Conservation (phyloP, 2,888 invertebrate genomes). For the Lomographa bimaculata region DNA sequence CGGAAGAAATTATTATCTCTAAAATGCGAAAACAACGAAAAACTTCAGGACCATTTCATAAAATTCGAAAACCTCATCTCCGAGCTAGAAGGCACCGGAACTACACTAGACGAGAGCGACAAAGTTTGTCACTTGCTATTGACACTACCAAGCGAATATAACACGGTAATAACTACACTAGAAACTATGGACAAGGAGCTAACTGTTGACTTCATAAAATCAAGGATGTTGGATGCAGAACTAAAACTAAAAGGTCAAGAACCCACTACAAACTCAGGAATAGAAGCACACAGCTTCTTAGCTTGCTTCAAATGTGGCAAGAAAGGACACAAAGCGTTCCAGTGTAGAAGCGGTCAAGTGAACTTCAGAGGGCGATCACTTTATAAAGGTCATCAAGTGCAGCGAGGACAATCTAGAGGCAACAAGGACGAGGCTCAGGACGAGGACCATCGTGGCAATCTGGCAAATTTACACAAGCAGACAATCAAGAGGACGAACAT, state of each 20-base stretch:
- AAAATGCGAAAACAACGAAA: background rate
- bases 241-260: background rate
- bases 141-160: constrained; percentile 7
- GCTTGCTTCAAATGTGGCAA: constrained; percentile 5
- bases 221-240: constrained; percentile 7
- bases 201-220: constrained; percentile 4
- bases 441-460: too few relatives aligned
- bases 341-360: too few relatives aligned
- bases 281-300: background rate
- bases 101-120: constrained; percentile 11
- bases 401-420: too few relatives aligned
- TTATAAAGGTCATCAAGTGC: too few relatives aligned
- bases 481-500: too few relatives aligned
- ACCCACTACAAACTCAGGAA: background rate
- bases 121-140: constrained; percentile 17
- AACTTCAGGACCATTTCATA: constrained; percentile 9
- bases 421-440: too few relatives aligned
- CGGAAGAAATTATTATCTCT: constrained; percentile 12
- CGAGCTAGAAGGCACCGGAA: constrained; percentile 13
- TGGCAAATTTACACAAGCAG: too few relatives aligned
- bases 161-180: constrained; percentile 12
- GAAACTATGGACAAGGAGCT: constrained; percentile 4
- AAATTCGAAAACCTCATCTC: constrained; percentile 15
- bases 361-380: too few relatives aligned
- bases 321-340: background rate